phyloP scores from a whole-genome alignment of 1,140 invertebrate genomes.

The Bicyclus anynana region DNA sequence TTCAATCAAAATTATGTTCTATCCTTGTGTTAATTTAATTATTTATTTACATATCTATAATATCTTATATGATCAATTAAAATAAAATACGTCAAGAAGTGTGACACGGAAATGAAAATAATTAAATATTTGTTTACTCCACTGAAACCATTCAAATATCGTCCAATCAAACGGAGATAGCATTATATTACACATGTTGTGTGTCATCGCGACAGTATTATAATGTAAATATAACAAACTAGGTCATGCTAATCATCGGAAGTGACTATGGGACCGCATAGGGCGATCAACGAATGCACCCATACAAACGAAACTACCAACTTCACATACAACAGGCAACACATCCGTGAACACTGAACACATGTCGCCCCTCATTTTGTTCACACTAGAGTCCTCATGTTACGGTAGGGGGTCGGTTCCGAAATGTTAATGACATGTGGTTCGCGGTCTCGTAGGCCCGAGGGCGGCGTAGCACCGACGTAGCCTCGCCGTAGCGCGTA shows the following conservation, averaged over 20 bases:
- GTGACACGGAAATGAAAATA: no score
- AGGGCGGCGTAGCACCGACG: constrained; percentile 40
- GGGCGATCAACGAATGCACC: constrained; percentile 49
- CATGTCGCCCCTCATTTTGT: constrained; percentile 34
- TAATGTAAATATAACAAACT: constrained; percentile 29
- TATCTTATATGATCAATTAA: no score
- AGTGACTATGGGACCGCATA: constrained; percentile 48
- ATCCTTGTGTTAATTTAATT: no score
- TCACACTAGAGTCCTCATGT: constrained; percentile 9
- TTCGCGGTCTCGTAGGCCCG: constrained; percentile 33
- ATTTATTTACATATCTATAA: no score
- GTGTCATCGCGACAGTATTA: constrained; percentile 2
- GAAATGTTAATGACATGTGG: constrained; percentile 27
- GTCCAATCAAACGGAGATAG: constrained; percentile 24
- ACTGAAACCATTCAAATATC: constrained; percentile 9
- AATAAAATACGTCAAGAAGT: no score
- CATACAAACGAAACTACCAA: constrained; percentile 46
- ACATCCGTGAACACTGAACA: constrained; percentile 53
- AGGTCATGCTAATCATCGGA: constrained; percentile 52
- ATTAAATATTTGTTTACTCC: background rate
- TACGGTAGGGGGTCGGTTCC: background rate
- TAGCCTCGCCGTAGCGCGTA: constrained; percentile 48
- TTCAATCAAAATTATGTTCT: no score
- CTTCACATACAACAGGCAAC: constrained; percentile 40
- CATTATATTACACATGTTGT: constrained; percentile 38